phyloP scores from a whole-genome alignment of 2,113 vertebrate genomes.

The Tetraodon nigroviridis region DNA sequence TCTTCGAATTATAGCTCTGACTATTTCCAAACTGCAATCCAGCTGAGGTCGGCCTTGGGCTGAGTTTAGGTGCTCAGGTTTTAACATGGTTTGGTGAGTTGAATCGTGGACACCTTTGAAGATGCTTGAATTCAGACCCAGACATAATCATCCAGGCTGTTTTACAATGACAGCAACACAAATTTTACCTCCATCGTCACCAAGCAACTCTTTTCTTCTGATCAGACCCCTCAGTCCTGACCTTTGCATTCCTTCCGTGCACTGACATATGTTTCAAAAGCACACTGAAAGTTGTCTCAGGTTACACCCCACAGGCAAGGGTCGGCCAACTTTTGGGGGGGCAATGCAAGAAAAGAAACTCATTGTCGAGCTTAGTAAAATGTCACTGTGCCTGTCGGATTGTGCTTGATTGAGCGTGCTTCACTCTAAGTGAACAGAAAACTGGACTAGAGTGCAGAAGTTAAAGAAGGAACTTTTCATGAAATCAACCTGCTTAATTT shows the following conservation, averaged over 20 bases:
- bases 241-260: constrained; percentile 3
- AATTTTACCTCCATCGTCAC: background rate
- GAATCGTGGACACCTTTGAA: constrained; percentile 25
- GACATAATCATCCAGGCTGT: background rate
- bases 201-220: too few relatives aligned
- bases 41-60: constrained; percentile 50
- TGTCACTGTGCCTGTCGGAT: constrained; percentile 8
- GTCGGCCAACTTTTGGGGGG: constrained; percentile 21
- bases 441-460: too few relatives aligned
- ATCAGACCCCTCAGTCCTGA: constrained; percentile 1
- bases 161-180: background rate
- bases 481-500: too few relatives aligned
- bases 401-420: background rate
- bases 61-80: constrained; percentile 19
- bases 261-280: constrained; percentile 21
- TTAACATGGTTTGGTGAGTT: constrained; percentile 18
- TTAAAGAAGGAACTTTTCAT: too few relatives aligned
- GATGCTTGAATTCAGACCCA: constrained; percentile 10
- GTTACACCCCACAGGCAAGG: constrained; percentile 20
- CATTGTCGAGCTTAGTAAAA: constrained; percentile 10
- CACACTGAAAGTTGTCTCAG: constrained; percentile 9
- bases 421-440: too few relatives aligned
- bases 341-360: constrained; percentile 23
- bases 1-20: constrained; percentile 59
- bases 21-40: constrained; percentile 66